Evolutionary conservation across 2,888 invertebrate species (phyloP), one percentile per base, ranked within the genome.

Genomic region (Sepioteuthis lessoniana): DNA sequence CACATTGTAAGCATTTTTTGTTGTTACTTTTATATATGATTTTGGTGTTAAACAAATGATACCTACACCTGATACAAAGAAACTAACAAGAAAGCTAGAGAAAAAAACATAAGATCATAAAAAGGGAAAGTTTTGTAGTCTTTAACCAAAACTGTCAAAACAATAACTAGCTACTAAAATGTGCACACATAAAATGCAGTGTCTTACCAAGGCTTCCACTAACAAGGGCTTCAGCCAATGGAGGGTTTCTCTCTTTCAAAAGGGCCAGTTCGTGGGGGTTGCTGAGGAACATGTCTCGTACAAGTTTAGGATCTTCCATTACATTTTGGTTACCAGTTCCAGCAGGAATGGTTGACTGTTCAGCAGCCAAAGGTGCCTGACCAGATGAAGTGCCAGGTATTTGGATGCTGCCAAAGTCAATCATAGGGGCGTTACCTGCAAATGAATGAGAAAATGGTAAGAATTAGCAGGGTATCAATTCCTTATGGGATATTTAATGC

Each of bases 261-360:
- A 99, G 97, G 1, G 99, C 98, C 94, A 99, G 97, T 97, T 99
- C 98, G 96, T 99, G 98, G 0, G 99, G 99, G 97, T 99, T 99
- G 50, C 98, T 98, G 38, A 97, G 95, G 19, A 97, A 95, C 95
- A 97, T 96, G 47, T 97, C 95, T 55, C 96, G 94, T 16, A 97
- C 95, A 42, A 96, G 95, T 42, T 95, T 95, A 90, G 97, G 96
- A 94, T 98, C 46, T 38, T 38, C 42, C 60, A 46, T 55, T 10
- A 60, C 37, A 95, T 95, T 47, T 95, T 95, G 38, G 94, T 94
- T 37, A 94, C 94, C 92, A 42, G 46, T 47, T 42, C 47, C 46
- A 38, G 46, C 92, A 47, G 42, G 28, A 42, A 31, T 92, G 92
- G 42, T 92, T 92, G 94, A n/a, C 46, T 93, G 60, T n/a, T 93